Evolutionary conservation across 2,797 vertebrate species (phyloP).

Genomic region (Cynopterus sphinx): DNA sequence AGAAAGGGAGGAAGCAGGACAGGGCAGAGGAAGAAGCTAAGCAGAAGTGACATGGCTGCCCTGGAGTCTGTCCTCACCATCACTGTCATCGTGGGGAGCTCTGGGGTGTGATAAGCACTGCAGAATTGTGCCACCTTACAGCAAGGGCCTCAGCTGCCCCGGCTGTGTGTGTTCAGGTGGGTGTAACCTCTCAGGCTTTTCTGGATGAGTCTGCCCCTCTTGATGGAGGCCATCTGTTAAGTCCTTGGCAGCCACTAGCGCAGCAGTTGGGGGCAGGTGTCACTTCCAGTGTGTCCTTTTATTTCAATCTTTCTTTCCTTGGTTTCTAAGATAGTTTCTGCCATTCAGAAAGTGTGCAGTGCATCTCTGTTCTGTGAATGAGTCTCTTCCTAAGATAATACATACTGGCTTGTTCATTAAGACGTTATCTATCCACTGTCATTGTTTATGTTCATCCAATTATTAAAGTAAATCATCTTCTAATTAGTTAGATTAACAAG

Average conservation of each 20-base stretch:
- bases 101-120: not conserved
- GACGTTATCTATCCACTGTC: not conserved
- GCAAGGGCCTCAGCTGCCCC: not conserved
- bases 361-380: not conserved
- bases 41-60: not conserved
- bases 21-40: not conserved
- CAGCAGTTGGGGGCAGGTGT: not conserved
- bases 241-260: not conserved
- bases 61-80: not conserved
- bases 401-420: conserved; percentile 46
- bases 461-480: conserved; percentile 55
- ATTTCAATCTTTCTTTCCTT: conserved; percentile 37
- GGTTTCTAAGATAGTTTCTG: not conserved
- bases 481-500: conserved; percentile 37
- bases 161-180: no score
- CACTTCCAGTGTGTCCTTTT: not conserved
- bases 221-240: not conserved
- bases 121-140: not conserved
- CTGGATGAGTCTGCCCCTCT: not conserved
- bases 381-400: conserved; percentile 35
- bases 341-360: not conserved
- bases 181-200: not conserved
- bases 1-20: not conserved
- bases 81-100: not conserved
- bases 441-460: conserved; percentile 56